phyloP scores from a whole-genome alignment of 1,140 invertebrate species.

The Drosophila sp. region DNA sequence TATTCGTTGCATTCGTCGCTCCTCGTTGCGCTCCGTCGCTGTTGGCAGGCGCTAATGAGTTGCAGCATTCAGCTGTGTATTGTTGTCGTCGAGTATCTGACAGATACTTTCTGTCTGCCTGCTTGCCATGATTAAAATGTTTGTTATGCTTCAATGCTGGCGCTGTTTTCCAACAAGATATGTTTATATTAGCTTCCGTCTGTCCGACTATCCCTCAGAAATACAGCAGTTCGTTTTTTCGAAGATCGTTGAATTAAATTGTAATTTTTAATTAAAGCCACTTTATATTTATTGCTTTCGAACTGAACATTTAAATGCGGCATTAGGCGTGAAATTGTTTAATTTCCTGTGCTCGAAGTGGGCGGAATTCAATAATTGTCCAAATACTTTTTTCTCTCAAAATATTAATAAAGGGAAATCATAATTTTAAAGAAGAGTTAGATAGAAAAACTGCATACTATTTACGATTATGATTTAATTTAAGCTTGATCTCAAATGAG shows the following conservation, averaged over 20 bases:
- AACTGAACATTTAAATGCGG: constrained; percentile 45
- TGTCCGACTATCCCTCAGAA: not conserved
- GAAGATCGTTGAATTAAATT: constrained; percentile 67
- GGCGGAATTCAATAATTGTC: not conserved
- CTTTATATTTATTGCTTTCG: constrained; percentile 62
- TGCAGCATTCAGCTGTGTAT: constrained; percentile 62
- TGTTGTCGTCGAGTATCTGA: constrained; percentile 57
- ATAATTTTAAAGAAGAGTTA: too few relatives aligned
- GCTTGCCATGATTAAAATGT: constrained; percentile 67
- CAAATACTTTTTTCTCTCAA: too few relatives aligned
- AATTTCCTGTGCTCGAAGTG: constrained; percentile 64
- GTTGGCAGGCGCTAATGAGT: constrained; percentile 75
- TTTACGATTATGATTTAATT: too few relatives aligned
- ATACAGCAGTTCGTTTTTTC: constrained; percentile 15
- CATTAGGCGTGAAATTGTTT: constrained; percentile 71
- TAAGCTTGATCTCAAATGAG: too few relatives aligned
- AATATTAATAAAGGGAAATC: too few relatives aligned
- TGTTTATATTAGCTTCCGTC: constrained; percentile 48
- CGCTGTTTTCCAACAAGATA: constrained; percentile 37
- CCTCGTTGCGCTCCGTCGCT: constrained; percentile 69
- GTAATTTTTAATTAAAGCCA: constrained; percentile 79
- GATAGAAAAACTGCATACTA: too few relatives aligned
- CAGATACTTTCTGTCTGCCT: constrained; percentile 60
- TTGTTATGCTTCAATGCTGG: constrained; percentile 72
- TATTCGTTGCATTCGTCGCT: constrained; percentile 27